phyloP scores from a whole-genome alignment of 2,113 vertebrate species.

The Prolemur simus region DNA sequence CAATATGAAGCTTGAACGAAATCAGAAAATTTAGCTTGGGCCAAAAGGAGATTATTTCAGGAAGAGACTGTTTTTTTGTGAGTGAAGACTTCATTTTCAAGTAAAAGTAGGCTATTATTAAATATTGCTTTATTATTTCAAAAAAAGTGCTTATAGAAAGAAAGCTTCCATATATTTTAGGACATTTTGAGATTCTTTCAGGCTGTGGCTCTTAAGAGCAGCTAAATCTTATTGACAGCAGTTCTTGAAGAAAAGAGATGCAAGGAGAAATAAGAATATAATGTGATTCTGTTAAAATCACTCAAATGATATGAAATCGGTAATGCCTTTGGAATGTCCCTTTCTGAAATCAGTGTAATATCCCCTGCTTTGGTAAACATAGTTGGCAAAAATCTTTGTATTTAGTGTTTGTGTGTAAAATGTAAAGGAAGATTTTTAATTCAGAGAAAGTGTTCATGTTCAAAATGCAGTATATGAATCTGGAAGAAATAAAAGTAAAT shows the following conservation, averaged over 20 bases:
- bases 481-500: conserved; percentile 74
- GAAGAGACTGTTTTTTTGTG: not conserved
- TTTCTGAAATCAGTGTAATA: not conserved
- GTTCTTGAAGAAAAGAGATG: not conserved
- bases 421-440: conserved; percentile 43
- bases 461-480: conserved; percentile 30
- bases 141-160: not conserved
- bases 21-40: not conserved
- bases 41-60: not conserved
- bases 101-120: not conserved
- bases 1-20: not conserved
- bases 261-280: not conserved
- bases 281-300: not conserved
- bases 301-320: not conserved
- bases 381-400: conserved; percentile 37
- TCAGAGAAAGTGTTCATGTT: not conserved
- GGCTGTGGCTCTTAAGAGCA: not conserved
- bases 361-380: not conserved
- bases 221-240: not conserved
- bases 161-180: not conserved
- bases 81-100: not conserved
- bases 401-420: conserved; percentile 1
- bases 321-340: not conserved
- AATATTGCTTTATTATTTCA: not conserved
- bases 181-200: not conserved